Evolutionary conservation across 2,888 invertebrate species (phyloP), one percentile per base, ranked within the genome.

Genomic region (Bellardia bayeri): DNA sequence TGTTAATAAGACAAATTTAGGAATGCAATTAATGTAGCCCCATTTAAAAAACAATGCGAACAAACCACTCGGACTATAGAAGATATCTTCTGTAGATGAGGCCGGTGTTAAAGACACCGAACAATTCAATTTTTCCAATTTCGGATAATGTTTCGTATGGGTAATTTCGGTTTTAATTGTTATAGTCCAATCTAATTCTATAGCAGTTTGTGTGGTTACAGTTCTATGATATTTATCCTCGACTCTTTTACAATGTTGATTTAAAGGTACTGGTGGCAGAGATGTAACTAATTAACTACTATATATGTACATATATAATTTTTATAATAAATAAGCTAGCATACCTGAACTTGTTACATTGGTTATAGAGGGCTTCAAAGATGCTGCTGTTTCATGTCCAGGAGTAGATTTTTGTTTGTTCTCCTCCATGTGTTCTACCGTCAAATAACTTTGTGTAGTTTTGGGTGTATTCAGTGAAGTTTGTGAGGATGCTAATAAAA

Each of bases 51-150:
- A 56, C n/a, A 45, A 71, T 40, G 81, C 42, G 61, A 87, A 93
- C 93, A 89, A 91, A 93, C 93, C 93, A 88, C 93, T 91, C 88
- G 93, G 92, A 91, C 93, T 93, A 90, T 91, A 92, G 89, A 91
- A 93, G 54, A 92, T 89, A 88, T 93, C 93, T 90, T 93, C 93
- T 82, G 92, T 90, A 86, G 93, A 93, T 63, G 89, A 88, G 72
- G 92, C 92, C 69, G 81, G 87, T 69, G 86, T 79, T 82, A 84
- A 56, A 40, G 58, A 54, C 30, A 82, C 37, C 54, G 66, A 84
- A 74, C 51, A 75, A 68, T 87, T 61, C 66, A 82, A 11, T 14
- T 66, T 82, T 74, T 86, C 82, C 78, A 82, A 78, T 61, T 82
- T 78, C 6, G 56, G 69, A 51, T 5, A 2, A 5, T 64, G 30